phyloP scores from a whole-genome alignment of 2,113 vertebrate species.

The Megaleporinus macrocephalus region DNA sequence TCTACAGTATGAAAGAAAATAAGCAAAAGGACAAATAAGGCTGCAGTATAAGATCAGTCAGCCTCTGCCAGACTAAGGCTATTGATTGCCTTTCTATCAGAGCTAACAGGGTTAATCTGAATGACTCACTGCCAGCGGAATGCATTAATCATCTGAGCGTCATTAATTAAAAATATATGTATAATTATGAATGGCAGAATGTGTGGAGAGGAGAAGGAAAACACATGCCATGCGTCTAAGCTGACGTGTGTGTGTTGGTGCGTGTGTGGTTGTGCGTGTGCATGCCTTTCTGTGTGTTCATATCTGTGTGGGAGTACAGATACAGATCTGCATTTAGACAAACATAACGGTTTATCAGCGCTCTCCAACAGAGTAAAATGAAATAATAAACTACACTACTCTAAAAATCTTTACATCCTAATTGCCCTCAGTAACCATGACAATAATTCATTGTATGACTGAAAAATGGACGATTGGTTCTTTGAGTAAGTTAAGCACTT shows the following conservation, averaged over 20 bases:
- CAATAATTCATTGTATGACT: background rate
- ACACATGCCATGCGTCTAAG: conserved; percentile 34
- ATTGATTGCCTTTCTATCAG: conserved; percentile 65
- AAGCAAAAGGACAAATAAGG: conserved; percentile 6
- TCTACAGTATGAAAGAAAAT: background rate
- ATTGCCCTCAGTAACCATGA: background rate
- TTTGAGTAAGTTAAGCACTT: background rate
- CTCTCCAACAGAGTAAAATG: background rate
- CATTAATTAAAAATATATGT: conserved; percentile 78
- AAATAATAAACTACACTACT: background rate
- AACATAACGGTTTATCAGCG: conserved; percentile 3
- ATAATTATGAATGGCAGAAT: conserved; percentile 54
- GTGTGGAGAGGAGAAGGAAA: conserved; percentile 50
- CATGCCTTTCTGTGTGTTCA: background rate
- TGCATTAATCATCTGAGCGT: conserved; percentile 82
- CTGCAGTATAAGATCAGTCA: conserved; percentile 27
- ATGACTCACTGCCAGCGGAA: conserved; percentile 83
- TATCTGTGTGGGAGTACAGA: background rate
- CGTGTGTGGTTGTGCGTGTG: conserved; percentile 54
- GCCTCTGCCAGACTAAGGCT: conserved; percentile 56
- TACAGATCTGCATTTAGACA: background rate
- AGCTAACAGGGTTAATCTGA: conserved; percentile 75
- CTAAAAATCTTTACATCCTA: background rate
- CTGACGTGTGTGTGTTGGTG: conserved; percentile 44
- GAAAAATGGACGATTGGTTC: background rate